Conservation (phyloP, 2,113 vertebrate genomes). For the Pluvialis apricaria region DNA sequence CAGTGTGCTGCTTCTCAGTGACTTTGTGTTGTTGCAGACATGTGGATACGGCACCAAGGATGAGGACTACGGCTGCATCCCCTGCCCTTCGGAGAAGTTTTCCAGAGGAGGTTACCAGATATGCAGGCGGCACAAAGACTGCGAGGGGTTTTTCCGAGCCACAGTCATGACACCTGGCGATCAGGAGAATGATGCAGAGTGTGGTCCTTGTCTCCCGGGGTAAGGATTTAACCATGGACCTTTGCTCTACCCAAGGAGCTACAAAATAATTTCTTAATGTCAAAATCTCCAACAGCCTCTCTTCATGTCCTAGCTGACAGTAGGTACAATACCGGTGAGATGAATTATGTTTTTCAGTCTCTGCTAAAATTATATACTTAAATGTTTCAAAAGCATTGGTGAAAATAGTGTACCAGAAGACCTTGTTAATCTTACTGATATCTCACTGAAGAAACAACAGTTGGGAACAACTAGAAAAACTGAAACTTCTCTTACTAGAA, state of each 20-base stretch:
- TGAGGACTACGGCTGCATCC: slow-evolving; percentile 87
- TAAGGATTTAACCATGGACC: slow-evolving; percentile 36
- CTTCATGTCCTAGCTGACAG: background rate
- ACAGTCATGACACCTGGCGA: slow-evolving; percentile 86
- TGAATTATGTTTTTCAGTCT: background rate
- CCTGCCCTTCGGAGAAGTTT: slow-evolving; percentile 90
- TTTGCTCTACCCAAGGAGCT: background rate
- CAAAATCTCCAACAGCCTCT: background rate
- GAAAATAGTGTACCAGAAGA: background rate
- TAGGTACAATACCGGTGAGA: background rate
- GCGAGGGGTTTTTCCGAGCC: slow-evolving; percentile 89
- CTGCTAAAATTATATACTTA: background rate
- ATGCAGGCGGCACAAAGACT: slow-evolving; percentile 95
- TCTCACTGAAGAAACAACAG: background rate
- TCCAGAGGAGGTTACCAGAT: slow-evolving; percentile 97
- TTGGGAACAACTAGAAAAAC: background rate
- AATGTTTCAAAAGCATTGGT: background rate
- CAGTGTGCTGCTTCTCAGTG: background rate
- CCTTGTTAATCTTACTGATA: background rate
- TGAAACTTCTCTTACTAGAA: background rate
- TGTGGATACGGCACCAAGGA: slow-evolving; percentile 93
- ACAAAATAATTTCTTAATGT: background rate
- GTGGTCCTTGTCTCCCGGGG: slow-evolving; percentile 93
- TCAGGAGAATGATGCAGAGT: slow-evolving; percentile 90
- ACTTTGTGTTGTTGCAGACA: slow-evolving; percentile 70